Evolutionary conservation across 1,140 invertebrate species (phyloP), one percentile per base, ranked within the genome.

Genomic region (Rhagoletis zephyria): DNA sequence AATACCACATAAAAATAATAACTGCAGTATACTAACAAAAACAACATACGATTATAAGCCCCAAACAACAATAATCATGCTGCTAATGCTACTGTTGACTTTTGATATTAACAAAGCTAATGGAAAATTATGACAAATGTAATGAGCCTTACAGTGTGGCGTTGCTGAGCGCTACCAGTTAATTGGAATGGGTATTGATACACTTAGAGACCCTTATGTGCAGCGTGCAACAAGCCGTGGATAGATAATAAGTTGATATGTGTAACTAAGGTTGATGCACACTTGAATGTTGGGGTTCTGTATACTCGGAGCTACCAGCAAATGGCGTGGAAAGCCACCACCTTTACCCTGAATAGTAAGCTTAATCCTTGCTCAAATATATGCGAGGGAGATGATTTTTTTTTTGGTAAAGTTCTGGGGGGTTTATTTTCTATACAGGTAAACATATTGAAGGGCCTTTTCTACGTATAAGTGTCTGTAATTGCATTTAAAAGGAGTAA

Each of bases 41-140:
- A 70, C 10, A 70, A 40, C 19, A 45, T 63, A 67, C 64, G 40
- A 30, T 30, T 74, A 74, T 74, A 7, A 74, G n/a, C 70, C 14
- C 45, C 2, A 42, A 42, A 70, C 67, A 81, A 81, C 48, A 81
- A 81, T 81, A 81, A 51, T 81, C n/a, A 81, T 81, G 74, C n/a
- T 45, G 51, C 19, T 81, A 81, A 81, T 81, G n/a, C 74, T n/a
- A 81, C 74, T 81, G 74, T 81, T 81, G 74, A 81, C 48, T 81
- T 59, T 59, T 56, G 48, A 30, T 81, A 81, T 81, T 81, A 81
- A 81, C 74, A 81, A 81, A 81, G 74, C 74, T 81, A 81, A 81
- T 81, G 74, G 74, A 81, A 81, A 81, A 81, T 81, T 56, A 81
- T 81, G 74, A 81, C 74, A 81, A 81, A 81, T 81, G 74, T 81